Evolutionary conservation across 2,797 vertebrate species (phyloP), one percentile per base, ranked within the genome.

Genomic region (Xerus rutilus): DNA sequence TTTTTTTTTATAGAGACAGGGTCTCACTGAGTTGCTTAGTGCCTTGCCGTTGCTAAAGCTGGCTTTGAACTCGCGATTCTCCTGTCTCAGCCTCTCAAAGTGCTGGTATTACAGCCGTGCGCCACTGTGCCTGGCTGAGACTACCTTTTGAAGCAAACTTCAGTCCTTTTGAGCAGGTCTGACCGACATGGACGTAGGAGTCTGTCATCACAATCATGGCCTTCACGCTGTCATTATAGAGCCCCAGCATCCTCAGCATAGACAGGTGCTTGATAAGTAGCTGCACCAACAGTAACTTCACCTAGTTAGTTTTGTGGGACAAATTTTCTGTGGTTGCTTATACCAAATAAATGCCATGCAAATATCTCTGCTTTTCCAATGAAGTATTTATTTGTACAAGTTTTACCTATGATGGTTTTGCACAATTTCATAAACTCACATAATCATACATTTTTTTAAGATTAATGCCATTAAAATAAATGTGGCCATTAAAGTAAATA

Each of bases 241-340:
- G 15, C 12, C 14, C 14, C 47, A 3, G 17, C 5, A 0, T 67
- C 65, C 49, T 88, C 47, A 8, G 12, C 28, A 64, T 52, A 43
- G 25, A 54, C 18, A 0, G 3, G 20, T 43, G 45, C 59, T 2
- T 4, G 1, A 0, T n/a, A 28, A 15, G 32, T 43, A 77, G 32
- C 77, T 43, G 6, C 3, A 25, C 43, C 21, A 54, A 7, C 17
- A 87, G 76, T 20, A 77, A 49, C n/a, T 52, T 92, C 67, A 70
- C 43, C 70, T 95, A 87, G 79, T 95, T 94, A 69, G n/a, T 65
- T 94, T 96, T 82, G 94, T 78, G 78, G 69, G 74, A 65, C 35
- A 70, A n/a, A 89, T 90, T 18, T 94, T 92, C 59, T 76, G 0
- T 79, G 87, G 94, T 92, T 86, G 57, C 87, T 96, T 83, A 7